These are phyloP conservation scores for Calameuta filiformis DNA, from an alignment of 2,888 invertebrate genomes.

Conservation along the genomic window DNA sequence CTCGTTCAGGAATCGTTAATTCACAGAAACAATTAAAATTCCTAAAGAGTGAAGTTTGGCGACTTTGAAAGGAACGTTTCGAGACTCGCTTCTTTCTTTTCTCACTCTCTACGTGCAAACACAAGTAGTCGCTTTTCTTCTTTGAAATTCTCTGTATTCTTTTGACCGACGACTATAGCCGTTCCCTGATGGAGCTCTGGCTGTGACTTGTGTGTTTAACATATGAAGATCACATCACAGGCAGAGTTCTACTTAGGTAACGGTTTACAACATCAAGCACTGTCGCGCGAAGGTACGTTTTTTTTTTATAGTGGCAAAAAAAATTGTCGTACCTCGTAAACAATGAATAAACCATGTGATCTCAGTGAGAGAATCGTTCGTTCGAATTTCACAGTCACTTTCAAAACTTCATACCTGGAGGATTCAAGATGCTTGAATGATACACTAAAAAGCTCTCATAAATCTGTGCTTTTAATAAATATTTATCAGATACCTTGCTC, in stretches of 20 bases:
- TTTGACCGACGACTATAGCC: slow-evolving; percentile 31
- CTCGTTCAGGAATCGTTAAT: background rate
- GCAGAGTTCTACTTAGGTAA: slow-evolving; percentile 91
- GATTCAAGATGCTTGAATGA: background rate
- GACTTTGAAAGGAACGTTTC: background rate
- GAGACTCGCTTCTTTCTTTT: slow-evolving; percentile 1
- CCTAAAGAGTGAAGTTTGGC: background rate
- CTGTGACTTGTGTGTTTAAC: slow-evolving; percentile 82
- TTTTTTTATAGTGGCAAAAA: background rate
- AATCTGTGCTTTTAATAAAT: background rate
- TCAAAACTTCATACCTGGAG: background rate
- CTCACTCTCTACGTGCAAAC: background rate
- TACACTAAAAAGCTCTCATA: background rate
- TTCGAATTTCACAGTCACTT: background rate
- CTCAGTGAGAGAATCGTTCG: background rate
- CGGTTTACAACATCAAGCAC: slow-evolving; percentile 50
- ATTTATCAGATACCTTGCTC: background rate
- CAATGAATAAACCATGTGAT: background rate
- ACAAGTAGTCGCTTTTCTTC: background rate
- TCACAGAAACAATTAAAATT: background rate
- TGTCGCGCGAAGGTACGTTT: slow-evolving; percentile 43
- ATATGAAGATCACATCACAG: slow-evolving; percentile 84
- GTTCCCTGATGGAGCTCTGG: slow-evolving; percentile 76
- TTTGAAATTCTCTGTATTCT: background rate
- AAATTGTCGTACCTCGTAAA: background rate